Evolutionary conservation across 2,797 vertebrate genomes (phyloP).

Genomic region (Alfaro cultratus): DNA sequence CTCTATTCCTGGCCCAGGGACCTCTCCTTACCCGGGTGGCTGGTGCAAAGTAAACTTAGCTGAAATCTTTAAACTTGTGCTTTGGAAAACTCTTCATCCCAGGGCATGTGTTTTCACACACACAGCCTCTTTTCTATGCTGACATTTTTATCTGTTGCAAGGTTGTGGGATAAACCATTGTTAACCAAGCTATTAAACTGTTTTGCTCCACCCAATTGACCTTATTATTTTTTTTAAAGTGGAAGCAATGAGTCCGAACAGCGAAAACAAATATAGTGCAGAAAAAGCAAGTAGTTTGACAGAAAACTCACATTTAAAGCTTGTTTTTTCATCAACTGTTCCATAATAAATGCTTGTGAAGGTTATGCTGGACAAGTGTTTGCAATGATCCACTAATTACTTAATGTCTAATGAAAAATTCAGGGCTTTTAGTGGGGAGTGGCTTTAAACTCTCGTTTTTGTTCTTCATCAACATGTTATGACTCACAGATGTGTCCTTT

Average conservation of each 20-base stretch:
- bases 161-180: slow-evolving; percentile 41
- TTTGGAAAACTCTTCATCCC: slow-evolving; percentile 50
- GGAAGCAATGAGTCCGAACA: slow-evolving; percentile 18
- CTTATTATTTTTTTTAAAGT: slow-evolving; percentile 44
- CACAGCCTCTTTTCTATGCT: slow-evolving; percentile 40
- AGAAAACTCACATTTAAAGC: slow-evolving; percentile 52
- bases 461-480: slow-evolving; percentile 64
- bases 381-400: slow-evolving; percentile 79
- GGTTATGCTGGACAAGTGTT: slow-evolving; percentile 78
- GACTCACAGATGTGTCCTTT: slow-evolving; percentile 71
- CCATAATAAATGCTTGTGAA: slow-evolving; percentile 78
- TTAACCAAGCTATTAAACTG: slow-evolving; percentile 59
- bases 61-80: slow-evolving; percentile 81
- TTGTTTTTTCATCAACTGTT: slow-evolving; percentile 75
- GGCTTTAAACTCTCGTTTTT: slow-evolving; percentile 56
- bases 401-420: slow-evolving; percentile 70
- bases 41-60: slow-evolving; percentile 89
- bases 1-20: slow-evolving; percentile 40
- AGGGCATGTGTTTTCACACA: slow-evolving; percentile 32
- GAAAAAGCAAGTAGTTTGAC: slow-evolving; percentile 34
- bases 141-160: slow-evolving; percentile 39
- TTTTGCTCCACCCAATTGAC: slow-evolving; percentile 24
- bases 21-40: slow-evolving; percentile 58
- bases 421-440: slow-evolving; percentile 67
- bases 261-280: slow-evolving; percentile 13